These are phyloP conservation scores for Nephrotoma flavescens DNA, from an alignment of 2,888 invertebrate genomes.

Conservation along the genomic window DNA sequence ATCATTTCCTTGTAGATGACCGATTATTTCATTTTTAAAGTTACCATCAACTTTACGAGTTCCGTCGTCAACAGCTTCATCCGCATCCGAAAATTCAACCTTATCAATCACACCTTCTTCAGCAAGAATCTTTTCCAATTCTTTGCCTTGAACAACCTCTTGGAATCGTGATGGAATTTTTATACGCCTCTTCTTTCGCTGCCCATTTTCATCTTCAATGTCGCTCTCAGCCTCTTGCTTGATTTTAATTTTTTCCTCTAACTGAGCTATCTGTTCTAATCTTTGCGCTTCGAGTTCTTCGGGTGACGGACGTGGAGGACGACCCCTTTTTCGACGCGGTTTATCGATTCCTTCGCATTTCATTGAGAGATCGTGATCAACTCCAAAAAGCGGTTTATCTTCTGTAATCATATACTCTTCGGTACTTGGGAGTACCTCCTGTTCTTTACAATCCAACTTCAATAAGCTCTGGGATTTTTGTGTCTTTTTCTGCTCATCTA, in stretches of 20 bases:
- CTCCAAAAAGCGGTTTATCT: constrained; percentile 21
- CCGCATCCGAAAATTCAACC: constrained; percentile 29
- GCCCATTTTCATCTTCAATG: constrained; percentile 27
- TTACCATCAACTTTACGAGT: constrained; percentile 10
- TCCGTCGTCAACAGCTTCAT: constrained; percentile 16
- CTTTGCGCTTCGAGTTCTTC: constrained; percentile 20
- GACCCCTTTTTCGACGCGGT: constrained; percentile 51
- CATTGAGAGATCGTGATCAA: constrained; percentile 47
- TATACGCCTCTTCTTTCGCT: constrained; percentile 43
- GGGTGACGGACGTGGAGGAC: constrained; percentile 43
- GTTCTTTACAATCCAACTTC: constrained; percentile 8
- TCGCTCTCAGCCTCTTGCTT: constrained; percentile 15
- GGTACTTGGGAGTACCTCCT: neutral
- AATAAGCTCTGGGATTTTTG: constrained; percentile 12
- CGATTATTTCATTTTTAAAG: constrained; percentile 40
- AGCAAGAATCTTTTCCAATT: constrained; percentile 54
- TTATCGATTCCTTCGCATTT: constrained; percentile 45
- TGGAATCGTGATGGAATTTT: constrained; percentile 48
- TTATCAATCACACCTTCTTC: constrained; percentile 57
- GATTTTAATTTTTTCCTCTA: constrained; percentile 13
- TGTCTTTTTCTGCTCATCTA: constrained; percentile 13
- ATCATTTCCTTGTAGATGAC: constrained; percentile 46
- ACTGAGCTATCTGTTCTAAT: constrained; percentile 13
- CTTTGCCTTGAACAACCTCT: constrained; percentile 56
- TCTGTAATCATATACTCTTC: neutral